Percentiles rank a stretch among this genome's conserved stretches.
Conservation (phyloP, 2,888 invertebrate species). For the Polydrusus tereticollis region DNA sequence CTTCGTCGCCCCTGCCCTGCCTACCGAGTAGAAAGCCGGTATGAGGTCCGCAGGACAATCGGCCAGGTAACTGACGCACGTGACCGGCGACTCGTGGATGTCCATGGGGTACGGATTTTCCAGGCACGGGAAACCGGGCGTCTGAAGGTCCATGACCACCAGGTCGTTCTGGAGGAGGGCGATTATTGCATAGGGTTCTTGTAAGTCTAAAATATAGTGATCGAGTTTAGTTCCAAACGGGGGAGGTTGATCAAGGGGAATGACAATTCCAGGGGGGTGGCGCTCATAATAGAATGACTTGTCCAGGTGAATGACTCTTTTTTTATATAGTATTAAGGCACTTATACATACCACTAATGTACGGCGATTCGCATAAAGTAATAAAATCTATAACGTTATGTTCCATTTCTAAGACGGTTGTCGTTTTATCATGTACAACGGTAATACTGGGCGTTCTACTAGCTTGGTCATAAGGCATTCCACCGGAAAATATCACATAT, state of each 20-base stretch:
- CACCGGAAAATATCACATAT: slow-evolving; percentile 97
- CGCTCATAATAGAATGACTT: too few species aligned
- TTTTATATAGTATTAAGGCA: background rate
- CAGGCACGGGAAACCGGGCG: slow-evolving; percentile 97
- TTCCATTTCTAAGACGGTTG: slow-evolving; percentile 99
- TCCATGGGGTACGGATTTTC: slow-evolving; percentile 99
- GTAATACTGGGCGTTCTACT: slow-evolving; percentile 94
- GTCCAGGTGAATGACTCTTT: background rate
- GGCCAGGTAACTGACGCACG: slow-evolving; percentile 95
- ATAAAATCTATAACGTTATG: slow-evolving; percentile 98
- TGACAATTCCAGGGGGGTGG: too few species aligned
- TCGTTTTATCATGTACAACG: slow-evolving; percentile 95
- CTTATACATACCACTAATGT: slow-evolving; percentile 81
- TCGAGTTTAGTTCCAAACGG: too few species aligned
- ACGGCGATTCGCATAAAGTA: slow-evolving; percentile 95
- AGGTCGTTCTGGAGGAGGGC: slow-evolving; percentile 98
- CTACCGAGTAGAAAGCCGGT: slow-evolving; percentile 98
- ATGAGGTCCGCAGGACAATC: slow-evolving; percentile 98
- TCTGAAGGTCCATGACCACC: slow-evolving; percentile 96
- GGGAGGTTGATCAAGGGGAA: too few species aligned
- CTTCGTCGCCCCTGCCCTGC: slow-evolving; percentile 79
- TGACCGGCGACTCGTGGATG: slow-evolving; percentile 98
- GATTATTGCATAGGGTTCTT: slow-evolving; percentile 98
- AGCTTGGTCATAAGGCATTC: slow-evolving; percentile 91
- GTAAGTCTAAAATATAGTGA: slow-evolving; percentile 82